Conservation (phyloP, 2,113 vertebrate genomes). For the Passer domesticus region DNA sequence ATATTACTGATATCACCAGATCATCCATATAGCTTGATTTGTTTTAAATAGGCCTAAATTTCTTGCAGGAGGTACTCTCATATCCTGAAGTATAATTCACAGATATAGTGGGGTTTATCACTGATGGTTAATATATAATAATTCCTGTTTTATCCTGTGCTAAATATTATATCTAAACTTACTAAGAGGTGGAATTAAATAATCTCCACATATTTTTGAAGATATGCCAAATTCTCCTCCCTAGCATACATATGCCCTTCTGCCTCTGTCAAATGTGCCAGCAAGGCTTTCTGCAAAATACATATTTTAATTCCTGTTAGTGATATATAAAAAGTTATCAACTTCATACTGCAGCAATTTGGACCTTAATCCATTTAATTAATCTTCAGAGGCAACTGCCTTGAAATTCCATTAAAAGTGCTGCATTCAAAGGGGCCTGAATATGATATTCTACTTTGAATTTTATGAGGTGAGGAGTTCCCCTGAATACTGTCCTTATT, state of each 20-base stretch:
- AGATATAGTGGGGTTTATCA: not conserved
- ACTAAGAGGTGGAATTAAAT: not conserved
- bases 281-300: not conserved
- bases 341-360: slow-evolving; percentile 13
- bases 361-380: slow-evolving; percentile 9
- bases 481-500: not conserved
- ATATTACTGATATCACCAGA: not conserved
- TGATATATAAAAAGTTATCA: not conserved
- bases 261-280: not conserved
- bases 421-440: not conserved
- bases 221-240: not conserved
- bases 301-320: not conserved
- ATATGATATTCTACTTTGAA: not conserved
- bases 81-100: not conserved
- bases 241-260: not conserved
- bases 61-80: not conserved
- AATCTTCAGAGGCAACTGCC: slow-evolving; percentile 6
- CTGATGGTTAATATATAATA: not conserved
- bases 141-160: not conserved
- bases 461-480: not conserved
- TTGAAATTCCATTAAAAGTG: slow-evolving; percentile 17
- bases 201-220: not conserved
- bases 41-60: not conserved
- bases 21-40: not conserved
- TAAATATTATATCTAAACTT: not conserved